Evolutionary conservation across 1,140 invertebrate species (phyloP).

Genomic region (Aphidius ervi): DNA sequence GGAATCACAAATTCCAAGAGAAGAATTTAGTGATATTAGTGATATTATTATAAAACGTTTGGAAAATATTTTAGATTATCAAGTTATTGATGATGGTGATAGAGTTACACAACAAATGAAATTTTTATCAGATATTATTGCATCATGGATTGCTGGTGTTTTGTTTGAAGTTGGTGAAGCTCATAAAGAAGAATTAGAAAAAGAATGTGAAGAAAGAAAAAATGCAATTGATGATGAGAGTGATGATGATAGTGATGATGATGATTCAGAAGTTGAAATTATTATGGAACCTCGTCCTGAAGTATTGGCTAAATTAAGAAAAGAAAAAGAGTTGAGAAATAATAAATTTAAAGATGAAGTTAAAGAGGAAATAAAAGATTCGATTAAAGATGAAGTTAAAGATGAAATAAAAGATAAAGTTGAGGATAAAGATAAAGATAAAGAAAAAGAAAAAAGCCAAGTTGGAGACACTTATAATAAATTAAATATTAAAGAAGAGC

Average conservation of each 20-base stretch:
- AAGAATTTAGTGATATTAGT: slow-evolving; percentile 41
- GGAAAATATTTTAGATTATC: slow-evolving; percentile 30
- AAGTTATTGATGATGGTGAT: slow-evolving; percentile 31
- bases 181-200: slow-evolving; percentile 27
- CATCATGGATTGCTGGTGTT: slow-evolving; percentile 43
- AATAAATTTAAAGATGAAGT: slow-evolving; percentile 1
- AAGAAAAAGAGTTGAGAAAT: slow-evolving; percentile 10
- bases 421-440: neutral
- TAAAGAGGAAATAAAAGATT: slow-evolving; percentile 3
- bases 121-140: slow-evolving; percentile 40
- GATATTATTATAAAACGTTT: slow-evolving; percentile 38
- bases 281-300: neutral
- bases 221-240: slow-evolving; percentile 21
- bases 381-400: neutral
- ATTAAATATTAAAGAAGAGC: neutral
- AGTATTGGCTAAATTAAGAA: slow-evolving; percentile 10
- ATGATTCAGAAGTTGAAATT: slow-evolving; percentile 20
- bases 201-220: slow-evolving; percentile 26
- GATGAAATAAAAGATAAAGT: neutral
- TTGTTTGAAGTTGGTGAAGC: slow-evolving; percentile 35
- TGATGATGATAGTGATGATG: slow-evolving; percentile 20
- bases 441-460: neutral
- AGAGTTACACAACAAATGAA: slow-evolving; percentile 42
- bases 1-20: slow-evolving; percentile 30
- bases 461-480: neutral